These are phyloP conservation scores for Drosophila asahinai DNA, from an alignment of 1,140 invertebrate species.

Conservation along the genomic window DNA sequence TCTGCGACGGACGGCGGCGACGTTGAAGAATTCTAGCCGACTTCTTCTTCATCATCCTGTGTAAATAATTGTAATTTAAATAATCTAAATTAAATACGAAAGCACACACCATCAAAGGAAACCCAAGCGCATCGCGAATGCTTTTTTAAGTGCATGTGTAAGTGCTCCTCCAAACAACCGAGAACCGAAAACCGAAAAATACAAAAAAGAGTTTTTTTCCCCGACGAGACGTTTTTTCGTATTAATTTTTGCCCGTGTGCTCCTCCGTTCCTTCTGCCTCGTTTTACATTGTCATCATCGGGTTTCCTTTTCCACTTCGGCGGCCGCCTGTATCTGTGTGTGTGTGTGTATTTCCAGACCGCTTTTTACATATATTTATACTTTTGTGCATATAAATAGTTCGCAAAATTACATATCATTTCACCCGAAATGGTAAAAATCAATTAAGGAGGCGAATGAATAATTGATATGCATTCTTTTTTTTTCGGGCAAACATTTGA, in stretches of 20 bases:
- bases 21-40: conserved; percentile 76
- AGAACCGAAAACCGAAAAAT: conserved; percentile 34
- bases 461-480: conserved; percentile 29
- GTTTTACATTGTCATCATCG: conserved; percentile 76
- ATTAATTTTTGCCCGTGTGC: conserved; percentile 26
- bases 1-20: conserved; percentile 74
- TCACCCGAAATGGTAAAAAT: conserved; percentile 53
- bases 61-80: conserved; percentile 84
- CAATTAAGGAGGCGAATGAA: conserved; percentile 32
- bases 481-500: conserved; percentile 41
- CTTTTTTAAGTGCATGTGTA: conserved; percentile 78
- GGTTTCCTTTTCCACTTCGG: conserved; percentile 64
- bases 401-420: conserved; percentile 40
- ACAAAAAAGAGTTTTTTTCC: conserved; percentile 44
- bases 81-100: conserved; percentile 76
- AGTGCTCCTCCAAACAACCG: conserved; percentile 36
- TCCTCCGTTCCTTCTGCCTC: conserved; percentile 35
- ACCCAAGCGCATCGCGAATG: conserved; percentile 56
- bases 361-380: conserved; percentile 46
- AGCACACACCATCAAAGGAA: conserved; percentile 61
- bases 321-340: conserved; percentile 15
- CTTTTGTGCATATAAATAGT: conserved; percentile 65
- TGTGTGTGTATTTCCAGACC: conserved; percentile 58
- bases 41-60: conserved; percentile 80
- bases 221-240: conserved; percentile 45